A percentile compares a stretch with the other conserved stretches of the same genome.
Conservation (phyloP, 92 coral and sea anemone genomes). For the Actinostola sp. region DNA sequence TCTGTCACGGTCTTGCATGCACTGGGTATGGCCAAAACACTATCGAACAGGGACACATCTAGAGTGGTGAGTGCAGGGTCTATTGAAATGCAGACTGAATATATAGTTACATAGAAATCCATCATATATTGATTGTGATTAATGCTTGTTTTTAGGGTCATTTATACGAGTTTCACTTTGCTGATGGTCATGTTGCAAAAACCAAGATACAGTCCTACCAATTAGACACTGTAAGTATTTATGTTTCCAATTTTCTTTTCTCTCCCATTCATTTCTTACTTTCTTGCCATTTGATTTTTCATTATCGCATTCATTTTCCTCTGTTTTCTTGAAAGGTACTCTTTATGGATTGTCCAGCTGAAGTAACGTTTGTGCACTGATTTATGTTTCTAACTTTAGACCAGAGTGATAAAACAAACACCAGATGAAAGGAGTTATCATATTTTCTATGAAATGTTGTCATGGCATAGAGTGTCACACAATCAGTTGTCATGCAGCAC, state of each 20-base stretch:
- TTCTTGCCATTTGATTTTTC: not conserved
- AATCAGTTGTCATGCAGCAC: no score
- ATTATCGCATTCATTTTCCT: not conserved
- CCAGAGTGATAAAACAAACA: slow-evolving; percentile 71
- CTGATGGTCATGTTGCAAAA: slow-evolving; percentile 67
- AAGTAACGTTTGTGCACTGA: no score
- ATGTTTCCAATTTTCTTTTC: not conserved
- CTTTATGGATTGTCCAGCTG: no score
- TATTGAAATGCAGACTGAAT: not conserved
- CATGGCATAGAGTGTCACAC: no score
- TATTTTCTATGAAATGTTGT: slow-evolving; percentile 89
- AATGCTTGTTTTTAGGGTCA: slow-evolving; percentile 87
- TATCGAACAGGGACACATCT: slow-evolving; percentile 75
- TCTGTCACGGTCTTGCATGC: slow-evolving; percentile 77
- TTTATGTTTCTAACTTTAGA: slow-evolving; percentile 51
- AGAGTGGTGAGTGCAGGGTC: slow-evolving; percentile 64
- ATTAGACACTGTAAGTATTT: slow-evolving; percentile 72
- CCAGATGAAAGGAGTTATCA: slow-evolving; percentile 76
- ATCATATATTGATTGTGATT: no score
- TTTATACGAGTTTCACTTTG: slow-evolving; percentile 76
- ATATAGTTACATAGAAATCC: no score
- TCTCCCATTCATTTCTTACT: not conserved
- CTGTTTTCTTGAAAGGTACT: no score
- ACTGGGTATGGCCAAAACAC: slow-evolving; percentile 75
- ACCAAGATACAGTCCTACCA: slow-evolving; percentile 84